phyloP scores from a whole-genome alignment of 2,797 vertebrate genomes.

The Chiroxiphia lanceolata region DNA sequence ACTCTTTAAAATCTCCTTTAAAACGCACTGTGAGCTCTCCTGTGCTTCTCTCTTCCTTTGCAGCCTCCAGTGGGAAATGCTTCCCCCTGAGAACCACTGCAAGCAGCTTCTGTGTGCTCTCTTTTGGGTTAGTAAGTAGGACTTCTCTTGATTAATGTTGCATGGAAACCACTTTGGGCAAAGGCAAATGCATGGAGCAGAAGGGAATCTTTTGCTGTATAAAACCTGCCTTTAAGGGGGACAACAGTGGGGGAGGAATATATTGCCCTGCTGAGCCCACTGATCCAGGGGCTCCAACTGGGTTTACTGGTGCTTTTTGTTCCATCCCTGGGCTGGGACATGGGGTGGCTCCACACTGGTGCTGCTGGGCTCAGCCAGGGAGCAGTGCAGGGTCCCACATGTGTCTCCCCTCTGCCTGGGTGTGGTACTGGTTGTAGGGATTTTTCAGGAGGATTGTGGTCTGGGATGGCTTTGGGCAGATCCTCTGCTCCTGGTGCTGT shows the following conservation, averaged over 20 bases:
- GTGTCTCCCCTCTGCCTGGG: background rate
- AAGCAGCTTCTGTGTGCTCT: slow-evolving; percentile 8
- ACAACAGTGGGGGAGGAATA: background rate
- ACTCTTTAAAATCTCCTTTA: background rate
- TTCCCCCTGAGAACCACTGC: slow-evolving; percentile 60
- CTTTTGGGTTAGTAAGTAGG: slow-evolving; percentile 24
- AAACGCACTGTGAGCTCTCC: background rate
- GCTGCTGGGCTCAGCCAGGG: background rate
- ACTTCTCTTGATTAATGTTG: background rate
- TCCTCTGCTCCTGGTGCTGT: background rate
- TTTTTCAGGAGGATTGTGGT: background rate
- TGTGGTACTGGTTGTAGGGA: rapidly evolving
- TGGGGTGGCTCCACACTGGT: rapidly evolving
- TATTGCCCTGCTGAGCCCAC: background rate
- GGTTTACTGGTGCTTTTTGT: background rate
- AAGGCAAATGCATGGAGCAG: background rate
- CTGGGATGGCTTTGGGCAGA: background rate
- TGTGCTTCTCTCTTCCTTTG: slow-evolving; percentile 66
- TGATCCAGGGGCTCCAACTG: background rate
- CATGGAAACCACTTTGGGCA: background rate
- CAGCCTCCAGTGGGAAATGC: slow-evolving; percentile 66
- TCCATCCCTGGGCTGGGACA: rapidly evolving
- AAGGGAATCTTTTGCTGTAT: background rate
- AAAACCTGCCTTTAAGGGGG: background rate
- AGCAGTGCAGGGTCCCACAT: background rate